Percentiles rank a stretch among this genome's conserved stretches.
Conservation (phyloP, 2,888 invertebrate genomes). For the Ganaspis brasiliensis region DNA sequence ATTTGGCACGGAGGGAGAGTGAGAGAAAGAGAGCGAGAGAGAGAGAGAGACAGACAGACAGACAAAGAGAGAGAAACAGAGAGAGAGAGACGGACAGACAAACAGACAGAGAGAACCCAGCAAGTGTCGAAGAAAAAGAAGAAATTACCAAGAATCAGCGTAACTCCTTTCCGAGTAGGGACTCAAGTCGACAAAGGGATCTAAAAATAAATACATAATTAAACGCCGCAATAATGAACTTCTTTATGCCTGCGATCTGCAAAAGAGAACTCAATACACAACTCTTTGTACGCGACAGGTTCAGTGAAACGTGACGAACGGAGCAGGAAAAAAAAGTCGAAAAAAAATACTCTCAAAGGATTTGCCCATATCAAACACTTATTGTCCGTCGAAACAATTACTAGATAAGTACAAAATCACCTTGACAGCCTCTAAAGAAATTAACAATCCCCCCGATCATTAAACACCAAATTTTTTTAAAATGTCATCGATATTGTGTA, state of each 20-base stretch:
- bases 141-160: conserved; percentile 75
- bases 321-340: too few relatives aligned
- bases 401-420: too few relatives aligned
- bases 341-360: too few relatives aligned
- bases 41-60: conserved; percentile 2
- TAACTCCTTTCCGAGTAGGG: conserved; percentile 74
- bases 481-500: too few relatives aligned
- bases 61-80: not conserved
- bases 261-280: conserved; percentile 4
- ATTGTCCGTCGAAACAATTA: too few relatives aligned
- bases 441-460: too few relatives aligned
- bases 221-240: conserved; percentile 77
- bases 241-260: conserved; percentile 69
- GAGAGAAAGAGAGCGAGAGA: conserved; percentile 62
- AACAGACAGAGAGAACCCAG: not conserved
- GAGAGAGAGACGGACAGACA: conserved; percentile 36
- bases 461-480: too few relatives aligned
- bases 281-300: too few relatives aligned
- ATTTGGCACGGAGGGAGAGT: too few relatives aligned
- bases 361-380: too few relatives aligned
- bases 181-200: conserved; percentile 71
- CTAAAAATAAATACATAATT: conserved; percentile 79
- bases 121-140: conserved; percentile 66
- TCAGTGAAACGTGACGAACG: too few relatives aligned
- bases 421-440: too few relatives aligned